Conservation (phyloP, 2,888 invertebrate genomes). For the Dryocosmus kuriphilus region DNA sequence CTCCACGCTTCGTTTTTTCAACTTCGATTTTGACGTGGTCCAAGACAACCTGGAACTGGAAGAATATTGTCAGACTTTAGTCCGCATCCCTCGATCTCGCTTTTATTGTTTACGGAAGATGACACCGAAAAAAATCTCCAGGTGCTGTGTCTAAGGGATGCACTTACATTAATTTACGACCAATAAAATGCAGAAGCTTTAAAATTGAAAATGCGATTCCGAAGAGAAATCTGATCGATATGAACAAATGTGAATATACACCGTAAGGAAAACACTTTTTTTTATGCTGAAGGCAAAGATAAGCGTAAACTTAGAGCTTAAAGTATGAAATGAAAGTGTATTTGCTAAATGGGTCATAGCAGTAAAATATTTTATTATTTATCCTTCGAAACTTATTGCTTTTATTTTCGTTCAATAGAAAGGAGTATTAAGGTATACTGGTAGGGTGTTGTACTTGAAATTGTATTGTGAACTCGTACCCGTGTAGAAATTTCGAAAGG, state of each 20-base stretch:
- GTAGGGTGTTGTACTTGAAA: too few species aligned
- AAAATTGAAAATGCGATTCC: neutral
- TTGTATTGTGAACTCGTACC: too few species aligned
- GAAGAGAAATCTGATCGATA: neutral
- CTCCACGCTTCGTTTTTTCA: conserved; percentile 46
- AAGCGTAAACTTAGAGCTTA: neutral
- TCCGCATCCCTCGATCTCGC: conserved; percentile 2
- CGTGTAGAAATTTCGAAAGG: too few species aligned
- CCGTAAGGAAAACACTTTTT: neutral
- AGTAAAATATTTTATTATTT: conserved; percentile 18
- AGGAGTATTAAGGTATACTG: neutral
- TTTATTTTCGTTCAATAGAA: neutral
- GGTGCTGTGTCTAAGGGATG: neutral
- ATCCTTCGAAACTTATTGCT: neutral
- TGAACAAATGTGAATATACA: neutral
- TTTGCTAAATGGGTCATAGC: neutral
- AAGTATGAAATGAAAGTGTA: conserved; percentile 7
- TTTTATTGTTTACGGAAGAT: conserved; percentile 27
- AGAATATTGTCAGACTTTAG: neutral
- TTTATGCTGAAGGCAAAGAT: conserved; percentile 21
- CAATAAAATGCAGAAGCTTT: conserved; percentile 11
- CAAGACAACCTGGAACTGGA: conserved; percentile 10
- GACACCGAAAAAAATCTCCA: conserved; percentile 24
- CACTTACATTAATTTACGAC: neutral
- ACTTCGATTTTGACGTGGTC: conserved; percentile 32